Conservation (phyloP, 2,797 vertebrate species). For the Poecilia gillii region DNA sequence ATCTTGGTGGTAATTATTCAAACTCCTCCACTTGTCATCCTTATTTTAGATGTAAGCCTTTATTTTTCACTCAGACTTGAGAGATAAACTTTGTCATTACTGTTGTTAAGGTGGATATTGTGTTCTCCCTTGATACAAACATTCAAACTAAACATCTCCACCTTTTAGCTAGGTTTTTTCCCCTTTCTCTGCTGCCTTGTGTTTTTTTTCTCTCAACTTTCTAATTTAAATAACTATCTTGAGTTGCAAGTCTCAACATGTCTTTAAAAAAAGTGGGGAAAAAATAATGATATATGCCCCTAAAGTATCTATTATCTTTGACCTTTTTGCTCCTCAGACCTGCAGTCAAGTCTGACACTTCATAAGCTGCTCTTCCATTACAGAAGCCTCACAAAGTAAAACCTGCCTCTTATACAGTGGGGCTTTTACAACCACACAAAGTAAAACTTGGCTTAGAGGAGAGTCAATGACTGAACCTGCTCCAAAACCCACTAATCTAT, state of each 20-base stretch:
- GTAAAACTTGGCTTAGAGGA: slow-evolving; percentile 47
- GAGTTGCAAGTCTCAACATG: background rate
- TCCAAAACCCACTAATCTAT: slow-evolving; percentile 71
- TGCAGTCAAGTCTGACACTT: slow-evolving; percentile 39
- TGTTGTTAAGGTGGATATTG: background rate
- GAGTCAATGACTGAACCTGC: slow-evolving; percentile 57
- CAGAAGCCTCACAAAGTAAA: slow-evolving; percentile 44
- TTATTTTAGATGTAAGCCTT: background rate
- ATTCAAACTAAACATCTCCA: background rate
- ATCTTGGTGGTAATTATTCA: background rate
- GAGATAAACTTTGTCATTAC: background rate
- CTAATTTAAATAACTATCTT: background rate
- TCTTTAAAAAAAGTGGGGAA: background rate
- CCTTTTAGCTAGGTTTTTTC: background rate
- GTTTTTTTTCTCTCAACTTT: background rate
- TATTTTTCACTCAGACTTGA: background rate
- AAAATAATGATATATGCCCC: background rate
- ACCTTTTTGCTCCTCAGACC: slow-evolving; percentile 50
- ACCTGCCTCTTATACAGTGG: background rate
- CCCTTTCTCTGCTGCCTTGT: background rate
- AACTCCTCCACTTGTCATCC: background rate
- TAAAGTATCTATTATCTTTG: slow-evolving; percentile 60
- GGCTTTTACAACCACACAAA: slow-evolving; percentile 34
- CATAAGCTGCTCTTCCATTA: slow-evolving; percentile 22
- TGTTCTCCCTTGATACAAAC: background rate